Evolutionary conservation across 2,888 invertebrate genomes (phyloP), one percentile per base, ranked within the genome.

Genomic region (Monopis laevigella): DNA sequence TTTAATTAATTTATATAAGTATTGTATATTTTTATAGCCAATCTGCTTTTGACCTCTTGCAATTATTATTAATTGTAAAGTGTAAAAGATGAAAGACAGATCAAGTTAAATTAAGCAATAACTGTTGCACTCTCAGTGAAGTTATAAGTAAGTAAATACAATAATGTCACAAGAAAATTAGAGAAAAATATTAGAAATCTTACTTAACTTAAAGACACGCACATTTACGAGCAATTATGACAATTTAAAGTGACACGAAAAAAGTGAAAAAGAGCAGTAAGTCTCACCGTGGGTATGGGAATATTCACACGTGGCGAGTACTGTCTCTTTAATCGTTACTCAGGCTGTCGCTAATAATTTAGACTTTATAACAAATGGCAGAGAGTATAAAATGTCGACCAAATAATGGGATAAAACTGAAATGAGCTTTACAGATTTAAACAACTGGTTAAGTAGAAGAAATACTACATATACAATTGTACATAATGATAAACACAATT

Each of bases 271-370:
- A 36, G 36, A 36, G 17, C 16, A 39, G 39, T 39, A 24, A 39
- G 40, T 28, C 51, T 52, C 53, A 62, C 61, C 78, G 78, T 80
- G 80, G 77, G 80, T 75, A 72, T 81, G 80, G 66, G 81, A 81
- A 80, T 57, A 66, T 80, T 81, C 81, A 77, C 81, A 81, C 75
- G 74, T 78, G 73, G 58, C 57, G 51, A 56, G 62, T 65, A 64
- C 67, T 60, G 66, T 67, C 60, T 57, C 56, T 56, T 17, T 7
- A 17, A 60, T 58, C 5, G 8, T 21, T 21, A 21, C 6, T 7
- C 24, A 7, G 8, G 24, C 24, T 21, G 5, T 7, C 6, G 5
- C 24, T 21, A 21, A 8, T 21, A 8, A 21, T 21, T 21, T 7
- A 21, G 24, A 7, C 24, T 21, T 7, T 21, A 8, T 5, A 21